phyloP scores from a whole-genome alignment of 1,140 invertebrate genomes.

The Drosophila nigromelanica region DNA sequence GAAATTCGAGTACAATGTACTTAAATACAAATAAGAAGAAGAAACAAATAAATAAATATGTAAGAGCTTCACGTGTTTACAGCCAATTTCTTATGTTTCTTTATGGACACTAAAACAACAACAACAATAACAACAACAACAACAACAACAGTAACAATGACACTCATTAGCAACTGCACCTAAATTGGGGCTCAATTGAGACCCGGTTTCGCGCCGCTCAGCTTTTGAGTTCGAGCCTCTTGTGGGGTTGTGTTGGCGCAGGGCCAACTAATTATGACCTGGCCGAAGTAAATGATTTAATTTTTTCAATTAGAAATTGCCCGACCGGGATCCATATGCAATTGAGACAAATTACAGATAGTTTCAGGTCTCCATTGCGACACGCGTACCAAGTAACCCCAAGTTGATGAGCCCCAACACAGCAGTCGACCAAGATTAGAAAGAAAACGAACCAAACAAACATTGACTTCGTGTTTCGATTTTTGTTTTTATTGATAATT shows the following conservation, averaged over 20 bases:
- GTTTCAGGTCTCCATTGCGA: conserved; percentile 25
- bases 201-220: background rate
- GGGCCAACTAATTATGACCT: conserved; percentile 58
- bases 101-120: conserved; percentile 53
- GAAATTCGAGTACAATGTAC: conserved; percentile 25
- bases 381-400: conserved; percentile 2
- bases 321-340: conserved; percentile 40
- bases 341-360: conserved; percentile 67
- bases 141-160: conserved; percentile 30
- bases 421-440: conserved; percentile 33
- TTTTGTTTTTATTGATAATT: conserved; percentile 60
- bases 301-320: conserved; percentile 75
- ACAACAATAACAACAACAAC: conserved; percentile 43
- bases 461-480: conserved; percentile 33
- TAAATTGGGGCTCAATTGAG: conserved; percentile 68
- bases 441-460: conserved; percentile 38
- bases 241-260: background rate
- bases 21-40: conserved; percentile 5
- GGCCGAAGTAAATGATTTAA: conserved; percentile 68
- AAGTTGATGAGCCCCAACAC: background rate
- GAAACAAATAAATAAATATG: background rate
- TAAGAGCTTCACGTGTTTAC: conserved; percentile 47
- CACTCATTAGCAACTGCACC: conserved; percentile 60
- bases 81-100: conserved; percentile 29
- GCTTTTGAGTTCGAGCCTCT: too few species aligned